A percentile compares a stretch with the other conserved stretches of the same genome.
Evolutionary conservation across 2,888 invertebrate genomes (phyloP).

Genomic region (Dryadula phaetusa): DNA sequence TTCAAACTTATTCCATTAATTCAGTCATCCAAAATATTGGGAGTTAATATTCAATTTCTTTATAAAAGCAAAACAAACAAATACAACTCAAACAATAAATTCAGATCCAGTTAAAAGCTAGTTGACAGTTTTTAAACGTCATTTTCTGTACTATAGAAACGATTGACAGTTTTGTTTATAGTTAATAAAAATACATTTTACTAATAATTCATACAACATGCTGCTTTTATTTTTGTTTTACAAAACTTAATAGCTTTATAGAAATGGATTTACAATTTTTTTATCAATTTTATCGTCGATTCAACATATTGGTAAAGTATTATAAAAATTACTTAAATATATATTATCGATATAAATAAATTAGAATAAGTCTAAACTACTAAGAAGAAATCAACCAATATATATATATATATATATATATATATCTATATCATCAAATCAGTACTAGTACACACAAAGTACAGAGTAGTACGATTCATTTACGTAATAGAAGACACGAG

Average conservation of each 20-base stretch:
- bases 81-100: not conserved
- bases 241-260: not conserved
- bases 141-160: not conserved
- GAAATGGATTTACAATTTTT: not conserved
- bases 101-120: not conserved
- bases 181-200: not conserved
- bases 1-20: not conserved
- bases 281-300: not conserved
- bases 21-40: no score
- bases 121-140: not conserved
- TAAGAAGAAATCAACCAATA: no score
- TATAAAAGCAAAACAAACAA: not conserved
- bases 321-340: no score
- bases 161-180: not conserved
- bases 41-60: not conserved
- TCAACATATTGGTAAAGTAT: no score
- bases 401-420: no score
- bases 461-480: no score
- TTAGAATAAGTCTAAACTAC: no score
- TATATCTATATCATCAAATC: no score
- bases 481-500: no score
- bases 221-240: not conserved
- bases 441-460: no score
- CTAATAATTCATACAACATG: constrained; percentile 2
- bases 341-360: no score